A percentile compares a stretch with the other conserved stretches of the same genome.
Conservation (phyloP, 1,140 invertebrate genomes). For the Planococcus citri region DNA sequence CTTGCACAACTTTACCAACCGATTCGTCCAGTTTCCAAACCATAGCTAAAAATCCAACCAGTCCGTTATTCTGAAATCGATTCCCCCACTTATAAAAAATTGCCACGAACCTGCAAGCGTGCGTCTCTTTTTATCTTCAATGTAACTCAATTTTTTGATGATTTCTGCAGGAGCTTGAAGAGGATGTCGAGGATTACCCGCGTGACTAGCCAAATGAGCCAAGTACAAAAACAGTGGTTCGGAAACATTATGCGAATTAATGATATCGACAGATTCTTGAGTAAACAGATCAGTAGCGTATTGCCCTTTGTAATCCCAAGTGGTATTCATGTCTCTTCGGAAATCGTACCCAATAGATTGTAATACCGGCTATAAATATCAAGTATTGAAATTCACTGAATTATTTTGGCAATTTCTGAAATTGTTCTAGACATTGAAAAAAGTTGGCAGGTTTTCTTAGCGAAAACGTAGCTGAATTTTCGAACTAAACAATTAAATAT, state of each 20-base stretch:
- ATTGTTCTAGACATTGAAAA: too few relatives aligned
- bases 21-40: conserved; percentile 83
- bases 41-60: conserved; percentile 34
- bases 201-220: conserved; percentile 65
- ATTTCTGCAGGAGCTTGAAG: conserved; percentile 52
- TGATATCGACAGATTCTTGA: conserved; percentile 39
- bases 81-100: too few relatives aligned
- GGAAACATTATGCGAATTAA: conserved; percentile 37
- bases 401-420: too few relatives aligned
- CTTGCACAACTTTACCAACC: conserved; percentile 59
- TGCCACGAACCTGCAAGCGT: too few relatives aligned
- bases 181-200: conserved; percentile 40
- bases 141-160: conserved; percentile 59
- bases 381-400: too few relatives aligned
- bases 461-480: too few relatives aligned
- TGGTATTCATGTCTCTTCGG: conserved; percentile 40
- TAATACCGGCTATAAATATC: too few relatives aligned
- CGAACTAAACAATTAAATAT: too few relatives aligned
- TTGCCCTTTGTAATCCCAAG: conserved; percentile 40
- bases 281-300: conserved; percentile 48
- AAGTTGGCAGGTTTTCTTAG: too few relatives aligned
- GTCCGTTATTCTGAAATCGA: too few relatives aligned
- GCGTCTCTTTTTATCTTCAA: conserved; percentile 42
- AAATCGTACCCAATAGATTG: conserved; percentile 45
- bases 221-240: conserved; percentile 66